phyloP scores from a whole-genome alignment of 1,140 invertebrate genomes.

The Berghia stephanieae region DNA sequence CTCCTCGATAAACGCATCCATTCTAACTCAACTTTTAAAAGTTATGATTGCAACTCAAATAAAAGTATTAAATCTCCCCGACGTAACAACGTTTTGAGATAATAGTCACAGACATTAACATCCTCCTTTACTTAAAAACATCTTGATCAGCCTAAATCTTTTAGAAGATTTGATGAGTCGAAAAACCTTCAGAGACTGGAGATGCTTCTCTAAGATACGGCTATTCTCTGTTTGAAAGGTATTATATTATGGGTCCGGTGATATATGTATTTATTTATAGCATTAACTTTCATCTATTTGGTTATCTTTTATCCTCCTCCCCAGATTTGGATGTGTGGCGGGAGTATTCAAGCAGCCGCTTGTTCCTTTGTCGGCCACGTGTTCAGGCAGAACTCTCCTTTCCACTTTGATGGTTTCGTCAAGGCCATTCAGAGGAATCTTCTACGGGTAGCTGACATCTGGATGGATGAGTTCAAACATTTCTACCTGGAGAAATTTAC shows the following conservation, averaged over 20 bases:
- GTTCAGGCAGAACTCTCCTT: slow-evolving; percentile 73
- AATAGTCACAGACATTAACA: no score
- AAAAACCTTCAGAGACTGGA: no score
- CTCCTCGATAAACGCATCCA: no score
- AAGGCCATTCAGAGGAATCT: slow-evolving; percentile 66
- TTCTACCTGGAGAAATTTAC: slow-evolving; percentile 77
- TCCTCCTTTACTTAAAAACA: no score
- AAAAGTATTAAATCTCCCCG: no score
- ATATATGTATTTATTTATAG: background rate
- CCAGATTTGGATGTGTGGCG: slow-evolving; percentile 92
- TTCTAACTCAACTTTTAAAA: no score
- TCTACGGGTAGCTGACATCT: slow-evolving; percentile 67
- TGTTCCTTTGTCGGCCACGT: slow-evolving; percentile 97
- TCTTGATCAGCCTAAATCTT: no score
- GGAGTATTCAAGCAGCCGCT: slow-evolving; percentile 89
- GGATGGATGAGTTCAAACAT: slow-evolving; percentile 91
- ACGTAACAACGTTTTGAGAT: no score
- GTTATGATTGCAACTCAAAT: no score
- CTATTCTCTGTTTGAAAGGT: background rate
- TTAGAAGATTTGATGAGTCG: no score
- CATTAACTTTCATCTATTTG: slow-evolving; percentile 91
- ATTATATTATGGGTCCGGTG: background rate
- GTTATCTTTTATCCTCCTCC: slow-evolving; percentile 93
- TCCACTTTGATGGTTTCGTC: slow-evolving; percentile 47
- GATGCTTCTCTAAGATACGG: no score